phyloP scores from a whole-genome alignment of 2,797 vertebrate genomes.

The Tapera naevia region DNA sequence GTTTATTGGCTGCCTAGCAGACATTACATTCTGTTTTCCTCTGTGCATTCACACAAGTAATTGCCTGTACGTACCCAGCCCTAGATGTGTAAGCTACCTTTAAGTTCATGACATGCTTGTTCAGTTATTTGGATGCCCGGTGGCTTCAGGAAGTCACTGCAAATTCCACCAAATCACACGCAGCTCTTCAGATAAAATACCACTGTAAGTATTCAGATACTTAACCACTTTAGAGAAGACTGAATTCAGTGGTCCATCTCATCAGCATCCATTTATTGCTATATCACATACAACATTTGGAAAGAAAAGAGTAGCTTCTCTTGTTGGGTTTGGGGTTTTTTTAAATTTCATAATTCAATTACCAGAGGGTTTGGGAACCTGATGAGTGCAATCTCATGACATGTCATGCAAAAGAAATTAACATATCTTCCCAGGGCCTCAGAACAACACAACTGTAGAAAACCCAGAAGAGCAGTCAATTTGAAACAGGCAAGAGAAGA shows the following conservation, averaged over 20 bases:
- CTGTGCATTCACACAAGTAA: not conserved
- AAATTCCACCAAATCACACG: not conserved
- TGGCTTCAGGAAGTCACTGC: not conserved
- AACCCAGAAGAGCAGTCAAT: not conserved
- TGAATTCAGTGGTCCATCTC: not conserved
- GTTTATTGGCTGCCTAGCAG: conserved; percentile 23
- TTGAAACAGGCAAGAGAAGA: not conserved
- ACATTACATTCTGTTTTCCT: conserved; percentile 6
- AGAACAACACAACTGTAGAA: not conserved
- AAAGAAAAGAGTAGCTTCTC: not conserved
- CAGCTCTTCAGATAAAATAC: not conserved
- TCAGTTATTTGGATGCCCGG: not conserved
- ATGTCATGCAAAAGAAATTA: not conserved
- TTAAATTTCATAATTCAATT: not conserved
- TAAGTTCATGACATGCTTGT: not conserved
- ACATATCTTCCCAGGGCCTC: not conserved
- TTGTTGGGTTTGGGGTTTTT: not conserved
- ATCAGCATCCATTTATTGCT: not conserved
- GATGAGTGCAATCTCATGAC: not conserved
- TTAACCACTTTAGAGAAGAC: not conserved
- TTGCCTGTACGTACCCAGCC: not conserved
- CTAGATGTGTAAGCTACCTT: not conserved
- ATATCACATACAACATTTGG: not conserved
- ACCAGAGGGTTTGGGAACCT: not conserved
- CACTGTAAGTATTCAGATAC: not conserved